Base-by-base conservation (phyloP, 1,140 invertebrate species). In the Pygmarrhopalites habei region DNA sequence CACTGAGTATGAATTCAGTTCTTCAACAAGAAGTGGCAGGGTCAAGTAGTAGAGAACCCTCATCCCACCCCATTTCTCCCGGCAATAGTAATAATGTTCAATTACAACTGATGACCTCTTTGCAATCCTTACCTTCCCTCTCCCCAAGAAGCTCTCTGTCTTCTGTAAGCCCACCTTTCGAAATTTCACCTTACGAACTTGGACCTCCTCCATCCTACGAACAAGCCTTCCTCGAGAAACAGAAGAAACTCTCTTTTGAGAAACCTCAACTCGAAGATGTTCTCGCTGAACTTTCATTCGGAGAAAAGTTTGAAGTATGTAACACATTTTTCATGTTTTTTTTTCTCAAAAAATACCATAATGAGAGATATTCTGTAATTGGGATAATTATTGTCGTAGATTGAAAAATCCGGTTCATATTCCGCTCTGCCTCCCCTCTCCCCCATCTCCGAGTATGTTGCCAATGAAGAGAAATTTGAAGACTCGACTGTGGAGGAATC, bases 141-240 rank as follows among this genome's bases (percentile, higher is more conserved):
- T 90, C 88, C 2, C 88, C 89, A 0, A 80, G 88, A 66, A 92
- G 90, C 72, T 91, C 89, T 62, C 74, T 92, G 14, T 90, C 89
- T 14, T 91, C 90, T 52, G 86, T 91, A 29, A 87, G 87, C 71
- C 89, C 90, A n/a, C 87, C 88, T 1, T n/a, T n/a, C n/a, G n/a
- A n/a, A n/a, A 82, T 86, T 1, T 89, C 87, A 15, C 87, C 88
- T 0, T 79, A 81, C 41, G 80, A 80, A 60, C 78, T 82, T 4
- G 80, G 84, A 1, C 66, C 67, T n/a, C 72, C 72, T 15, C 84
- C 85, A 0, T 81, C 85, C 1, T 85, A 86, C 69, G 85, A 84
- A 70, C 85, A 86, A 74, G 78, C 84, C 1, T 81, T 82, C 41
- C 30, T 69, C 30, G 62, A 75, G 72, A 53, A 72, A 58, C 77